A percentile compares a stretch with the other conserved stretches of the same genome.
Conservation (phyloP, 2,888 invertebrate species). For the Psococerastis gibbosa region DNA sequence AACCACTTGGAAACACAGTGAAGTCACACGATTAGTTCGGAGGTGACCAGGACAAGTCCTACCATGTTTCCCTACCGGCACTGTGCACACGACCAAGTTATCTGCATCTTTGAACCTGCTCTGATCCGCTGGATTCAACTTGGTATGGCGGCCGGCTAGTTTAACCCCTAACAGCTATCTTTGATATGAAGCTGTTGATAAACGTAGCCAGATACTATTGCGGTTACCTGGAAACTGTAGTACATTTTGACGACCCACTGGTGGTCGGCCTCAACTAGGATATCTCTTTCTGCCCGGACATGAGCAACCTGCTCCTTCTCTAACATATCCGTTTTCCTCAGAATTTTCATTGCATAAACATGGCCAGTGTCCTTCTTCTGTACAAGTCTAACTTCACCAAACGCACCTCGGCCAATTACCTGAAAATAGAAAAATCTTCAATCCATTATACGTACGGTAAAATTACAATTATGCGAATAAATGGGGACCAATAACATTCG, state of each 20-base stretch:
- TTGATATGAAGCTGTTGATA: too few relatives aligned
- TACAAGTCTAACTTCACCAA: conserved; percentile 84
- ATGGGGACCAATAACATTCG: not conserved
- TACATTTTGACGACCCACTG: conserved; percentile 99
- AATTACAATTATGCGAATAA: conserved; percentile 26
- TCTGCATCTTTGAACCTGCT: too few relatives aligned
- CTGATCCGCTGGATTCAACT: too few relatives aligned
- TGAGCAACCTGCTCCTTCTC: conserved; percentile 98
- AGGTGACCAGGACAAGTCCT: too few relatives aligned
- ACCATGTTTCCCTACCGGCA: too few relatives aligned
- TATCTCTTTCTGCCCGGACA: conserved; percentile 93
- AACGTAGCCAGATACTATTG: too few relatives aligned
- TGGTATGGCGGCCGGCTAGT: too few relatives aligned
- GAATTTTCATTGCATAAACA: conserved; percentile 99
- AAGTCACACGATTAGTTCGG: too few relatives aligned
- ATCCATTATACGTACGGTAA: not conserved
- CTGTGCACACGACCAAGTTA: too few relatives aligned
- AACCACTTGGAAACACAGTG: too few relatives aligned
- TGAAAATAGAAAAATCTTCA: conserved; percentile 1
- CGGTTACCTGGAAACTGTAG: conserved; percentile 80
- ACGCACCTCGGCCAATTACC: conserved; percentile 72
- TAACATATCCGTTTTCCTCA: conserved; percentile 96
- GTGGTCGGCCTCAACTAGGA: conserved; percentile 97
- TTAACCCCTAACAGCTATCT: too few relatives aligned
- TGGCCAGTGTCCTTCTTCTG: conserved; percentile 99